phyloP scores from a whole-genome alignment of 1,140 invertebrate species.

The Bombus confusus region DNA sequence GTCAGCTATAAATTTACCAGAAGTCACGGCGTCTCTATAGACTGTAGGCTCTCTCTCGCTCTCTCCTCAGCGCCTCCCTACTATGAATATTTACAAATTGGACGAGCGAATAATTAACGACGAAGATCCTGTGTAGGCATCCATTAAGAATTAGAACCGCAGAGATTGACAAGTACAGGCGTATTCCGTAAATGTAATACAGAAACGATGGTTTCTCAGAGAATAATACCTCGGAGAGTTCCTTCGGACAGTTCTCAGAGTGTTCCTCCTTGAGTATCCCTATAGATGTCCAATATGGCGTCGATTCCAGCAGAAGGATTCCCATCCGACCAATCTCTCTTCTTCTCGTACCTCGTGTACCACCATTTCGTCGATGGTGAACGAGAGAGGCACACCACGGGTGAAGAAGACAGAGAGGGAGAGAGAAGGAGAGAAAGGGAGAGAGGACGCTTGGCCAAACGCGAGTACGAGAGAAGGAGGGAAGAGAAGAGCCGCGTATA shows the following conservation, averaged over 20 bases:
- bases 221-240: too few species aligned
- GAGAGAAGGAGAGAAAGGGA: background rate
- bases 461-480: constrained; percentile 51
- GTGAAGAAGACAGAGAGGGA: background rate
- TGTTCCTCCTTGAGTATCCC: constrained; percentile 34
- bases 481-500: constrained; percentile 72
- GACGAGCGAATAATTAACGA: constrained; percentile 10
- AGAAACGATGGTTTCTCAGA: background rate
- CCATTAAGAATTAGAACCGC: background rate
- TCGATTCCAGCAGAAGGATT: constrained; percentile 66
- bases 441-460: constrained; percentile 38
- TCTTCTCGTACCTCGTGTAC: constrained; percentile 65
- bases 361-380: constrained; percentile 68
- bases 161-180: background rate
- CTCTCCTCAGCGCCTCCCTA: background rate
- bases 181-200: too few species aligned
- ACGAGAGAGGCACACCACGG: constrained; percentile 55
- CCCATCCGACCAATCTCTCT: constrained; percentile 77
- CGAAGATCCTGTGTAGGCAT: background rate
- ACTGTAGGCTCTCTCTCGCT: background rate
- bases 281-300: constrained; percentile 69
- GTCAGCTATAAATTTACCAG: constrained; percentile 30
- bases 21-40: background rate
- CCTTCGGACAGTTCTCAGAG: too few species aligned
- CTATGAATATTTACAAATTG: constrained; percentile 25